Base-by-base conservation (phyloP, 2,113 vertebrate species). In the Cyprinodon variegatus region DNA sequence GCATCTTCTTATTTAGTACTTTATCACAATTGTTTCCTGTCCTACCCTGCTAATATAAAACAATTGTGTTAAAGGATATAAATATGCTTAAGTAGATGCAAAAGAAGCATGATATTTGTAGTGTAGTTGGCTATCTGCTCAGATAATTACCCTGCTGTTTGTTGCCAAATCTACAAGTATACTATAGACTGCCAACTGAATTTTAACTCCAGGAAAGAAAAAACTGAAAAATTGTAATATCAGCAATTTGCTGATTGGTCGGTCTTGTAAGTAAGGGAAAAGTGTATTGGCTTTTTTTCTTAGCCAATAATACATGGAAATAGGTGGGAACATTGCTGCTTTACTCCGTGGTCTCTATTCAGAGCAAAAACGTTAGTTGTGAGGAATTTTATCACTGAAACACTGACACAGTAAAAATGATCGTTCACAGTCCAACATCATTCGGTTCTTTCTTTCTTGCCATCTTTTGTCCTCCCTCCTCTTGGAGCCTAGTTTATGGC, bases 401-500 rank as follows among this genome's bases (percentile, higher is more conserved):
- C 22, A 62, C 46, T 57, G 15, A 67, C 17, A 3, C 72, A 46
- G n/a, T 1, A 22, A 0, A 1, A 36, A 11, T 39, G n/a, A 76
- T 36, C 65, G n/a, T 20, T 66, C 46, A 39, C 10, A 39, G 50
- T 3, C 64, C 78, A 37, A n/a, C 17, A 68, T 40, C 4, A 41
- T 13, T 15, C 5, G 43, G 15, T 67, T 7, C 3, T 29, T 38
- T 3, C 10, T 65, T 46, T 70, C 41, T 50, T 57, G n/a, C 14
- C 4, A 36, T 10, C 2, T 37, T 63, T 72, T 77, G 39, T 46
- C 45, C 40, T 37, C 37, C 60, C 20, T 69, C n/a, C 14, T 14
- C 37, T 67, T 5, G 64, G 4, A 14, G 17, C 22, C 75, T 13
- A 78, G 76, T 89, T 84, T 88, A 89, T 88, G 80, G 84, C 81